Evolutionary conservation across 2,888 invertebrate genomes (phyloP).

Genomic region (Ashinkailepas kermadecensis): DNA sequence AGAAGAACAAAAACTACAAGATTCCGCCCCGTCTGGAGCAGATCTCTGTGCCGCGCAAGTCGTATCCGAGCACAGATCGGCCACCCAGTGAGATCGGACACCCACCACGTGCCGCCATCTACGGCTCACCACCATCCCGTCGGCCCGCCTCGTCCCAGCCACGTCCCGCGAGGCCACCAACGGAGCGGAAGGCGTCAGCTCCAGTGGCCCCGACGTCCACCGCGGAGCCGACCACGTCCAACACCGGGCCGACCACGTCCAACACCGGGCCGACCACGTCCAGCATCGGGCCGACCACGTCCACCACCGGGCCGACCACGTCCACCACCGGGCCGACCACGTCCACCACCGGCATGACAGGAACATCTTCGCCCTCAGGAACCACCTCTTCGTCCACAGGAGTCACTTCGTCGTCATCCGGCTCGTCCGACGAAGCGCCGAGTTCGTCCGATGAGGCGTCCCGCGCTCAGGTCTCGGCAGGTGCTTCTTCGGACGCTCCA

Average conservation of each 20-base stretch:
- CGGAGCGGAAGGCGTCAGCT: neutral
- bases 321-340: neutral
- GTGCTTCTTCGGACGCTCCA: too few relatives aligned
- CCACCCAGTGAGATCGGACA: constrained; percentile 10
- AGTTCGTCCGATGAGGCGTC: too few relatives aligned
- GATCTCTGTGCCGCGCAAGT: neutral
- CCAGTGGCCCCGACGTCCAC: neutral
- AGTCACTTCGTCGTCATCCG: neutral
- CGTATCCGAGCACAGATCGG: constrained; percentile 10
- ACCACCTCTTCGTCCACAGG: neutral
- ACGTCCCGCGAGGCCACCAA: neutral
- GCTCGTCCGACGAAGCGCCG: too few relatives aligned
- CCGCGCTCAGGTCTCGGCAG: too few relatives aligned
- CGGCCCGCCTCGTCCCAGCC: neutral
- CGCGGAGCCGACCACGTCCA: neutral
- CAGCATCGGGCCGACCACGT: neutral
- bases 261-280: neutral
- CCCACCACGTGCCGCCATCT: constrained; percentile 5
- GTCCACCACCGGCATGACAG: neutral
- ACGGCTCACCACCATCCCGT: neutral
- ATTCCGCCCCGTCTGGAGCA: neutral
- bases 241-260: constrained; percentile 2
- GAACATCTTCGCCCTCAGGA: neutral
- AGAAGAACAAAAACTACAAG: neutral
- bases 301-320: neutral